Percentiles rank a stretch among this genome's conserved stretches.
Conservation (phyloP, 2,113 vertebrate genomes). For the Platichthys stellatus region DNA sequence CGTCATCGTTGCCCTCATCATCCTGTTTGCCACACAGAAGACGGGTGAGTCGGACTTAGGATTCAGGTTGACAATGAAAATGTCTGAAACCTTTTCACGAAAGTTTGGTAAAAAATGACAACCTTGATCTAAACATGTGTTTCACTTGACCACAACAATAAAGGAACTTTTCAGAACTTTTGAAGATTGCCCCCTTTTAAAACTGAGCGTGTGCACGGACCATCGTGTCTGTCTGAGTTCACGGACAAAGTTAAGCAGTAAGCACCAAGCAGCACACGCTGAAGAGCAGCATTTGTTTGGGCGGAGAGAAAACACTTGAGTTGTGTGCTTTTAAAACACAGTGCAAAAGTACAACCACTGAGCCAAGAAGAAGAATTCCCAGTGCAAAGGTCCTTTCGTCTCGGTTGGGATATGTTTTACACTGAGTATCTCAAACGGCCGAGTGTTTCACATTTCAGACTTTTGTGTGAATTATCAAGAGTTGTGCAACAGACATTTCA, state of each 20-base stretch:
- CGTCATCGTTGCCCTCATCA: conserved; percentile 87
- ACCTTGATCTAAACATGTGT: not conserved
- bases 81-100: not conserved
- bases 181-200: not conserved
- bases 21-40: conserved; percentile 89
- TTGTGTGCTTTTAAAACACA: conserved; percentile 44
- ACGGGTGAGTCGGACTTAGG: conserved; percentile 74
- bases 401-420: not conserved
- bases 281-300: conserved; percentile 34
- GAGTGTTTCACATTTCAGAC: not conserved
- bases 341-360: conserved; percentile 50
- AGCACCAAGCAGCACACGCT: conserved; percentile 1
- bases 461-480: not conserved
- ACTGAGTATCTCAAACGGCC: not conserved
- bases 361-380: conserved; percentile 33
- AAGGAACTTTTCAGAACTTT: conserved; percentile 21
- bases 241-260: conserved; percentile 31
- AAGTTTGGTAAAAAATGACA: not conserved
- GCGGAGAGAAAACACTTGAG: conserved; percentile 35
- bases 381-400: conserved; percentile 24
- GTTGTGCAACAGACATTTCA: not conserved
- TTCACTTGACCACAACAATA: not conserved
- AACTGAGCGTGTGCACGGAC: not conserved
- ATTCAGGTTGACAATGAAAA: not conserved
- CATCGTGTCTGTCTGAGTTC: conserved; percentile 24